phyloP scores from a whole-genome alignment of 1,140 invertebrate species.

The Zaprionus gabonicus region DNA sequence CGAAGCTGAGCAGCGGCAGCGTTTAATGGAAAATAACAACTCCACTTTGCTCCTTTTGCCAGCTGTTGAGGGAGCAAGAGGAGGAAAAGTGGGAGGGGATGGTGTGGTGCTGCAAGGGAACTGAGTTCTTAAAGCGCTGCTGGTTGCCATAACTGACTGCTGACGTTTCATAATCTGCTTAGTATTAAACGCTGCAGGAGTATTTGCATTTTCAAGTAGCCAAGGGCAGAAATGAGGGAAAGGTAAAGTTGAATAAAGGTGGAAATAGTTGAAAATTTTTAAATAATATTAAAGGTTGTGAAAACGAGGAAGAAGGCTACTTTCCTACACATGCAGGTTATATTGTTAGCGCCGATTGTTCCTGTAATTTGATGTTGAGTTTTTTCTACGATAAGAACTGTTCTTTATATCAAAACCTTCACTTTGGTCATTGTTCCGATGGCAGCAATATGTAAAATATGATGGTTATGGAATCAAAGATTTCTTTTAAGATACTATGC shows the following conservation, averaged over 20 bases:
- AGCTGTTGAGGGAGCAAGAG: background rate
- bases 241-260: background rate
- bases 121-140: background rate
- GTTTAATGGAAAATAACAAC: constrained; percentile 57
- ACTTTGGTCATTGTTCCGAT: too few relatives aligned
- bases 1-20: constrained; percentile 35
- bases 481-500: too few relatives aligned
- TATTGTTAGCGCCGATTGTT: too few relatives aligned
- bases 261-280: background rate
- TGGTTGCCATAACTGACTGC: background rate
- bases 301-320: too few relatives aligned
- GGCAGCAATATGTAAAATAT: too few relatives aligned
- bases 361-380: too few relatives aligned
- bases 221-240: background rate
- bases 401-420: too few relatives aligned
- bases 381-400: too few relatives aligned
- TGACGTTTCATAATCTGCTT: constrained; percentile 9
- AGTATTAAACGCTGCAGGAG: constrained; percentile 5
- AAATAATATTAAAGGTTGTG: too few relatives aligned
- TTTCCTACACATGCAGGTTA: too few relatives aligned
- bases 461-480: too few relatives aligned
- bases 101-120: background rate
- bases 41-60: constrained; percentile 34
- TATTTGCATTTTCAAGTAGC: background rate
- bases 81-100: background rate